Evolutionary conservation across 2,888 invertebrate species (phyloP), one percentile per base, ranked within the genome.

Genomic region (Aproaerema taeniolella): DNA sequence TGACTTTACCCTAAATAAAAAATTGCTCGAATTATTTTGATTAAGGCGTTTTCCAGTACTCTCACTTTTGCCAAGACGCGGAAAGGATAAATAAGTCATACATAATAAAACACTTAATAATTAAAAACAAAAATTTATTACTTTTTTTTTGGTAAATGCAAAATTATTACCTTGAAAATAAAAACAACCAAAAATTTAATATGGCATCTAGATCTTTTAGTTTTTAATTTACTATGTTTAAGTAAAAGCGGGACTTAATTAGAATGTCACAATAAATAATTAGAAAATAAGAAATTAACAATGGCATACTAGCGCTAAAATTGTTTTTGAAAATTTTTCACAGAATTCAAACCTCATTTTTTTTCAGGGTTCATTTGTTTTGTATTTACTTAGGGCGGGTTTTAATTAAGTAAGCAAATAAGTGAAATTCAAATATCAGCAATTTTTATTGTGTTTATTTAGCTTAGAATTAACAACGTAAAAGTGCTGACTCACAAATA

Each of bases 91-190:
- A n/a, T n/a, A n/a, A n/a, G n/a, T n/a, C n/a, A n/a, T n/a, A n/a
- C n/a, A 20, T 6, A 20, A 20, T 58, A 46, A 64, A 66, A 67
- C 39, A 8, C 46, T 31, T 50, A 55, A 61, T 70, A 62, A 67
- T 67, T 71, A 74, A 72, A 74, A 74, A 72, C 62, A 70, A 67
- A 61, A 58, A 50, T 53, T 75, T 68, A 76, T 74, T 76, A 67
- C 54, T 76, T 69, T 76, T 64, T 83, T 37, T 83, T 83, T 85
- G 85, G 83, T 85, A 85, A 83, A 85, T 85, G 85, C 83, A 74
- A 71, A 63, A 54, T 49, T 55, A 55, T 77, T 37, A 81, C 75
- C 75, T 71, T 78, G 57, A 74, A 57, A 74, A 75, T 6, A 20
- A 76, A 35, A 77, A 76, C 78, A 81, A 72, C 79, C 67, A 78